Percentiles rank a stretch among this genome's conserved stretches.
phyloP scores from a whole-genome alignment of 53 echinoderm and acorn worm species.

The Astropecten irregularis region DNA sequence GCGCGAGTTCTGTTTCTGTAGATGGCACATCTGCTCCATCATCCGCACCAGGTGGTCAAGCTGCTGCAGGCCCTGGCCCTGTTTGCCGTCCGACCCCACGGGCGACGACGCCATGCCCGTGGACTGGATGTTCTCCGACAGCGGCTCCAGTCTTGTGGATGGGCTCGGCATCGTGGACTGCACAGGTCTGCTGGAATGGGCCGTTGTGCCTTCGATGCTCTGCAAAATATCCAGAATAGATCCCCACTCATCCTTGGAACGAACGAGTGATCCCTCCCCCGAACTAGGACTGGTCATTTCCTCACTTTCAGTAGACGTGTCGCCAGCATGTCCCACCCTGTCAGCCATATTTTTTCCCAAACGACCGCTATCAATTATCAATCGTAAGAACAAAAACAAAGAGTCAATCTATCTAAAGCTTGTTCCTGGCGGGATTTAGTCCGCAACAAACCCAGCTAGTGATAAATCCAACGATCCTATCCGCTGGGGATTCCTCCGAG shows the following conservation, averaged over 20 bases:
- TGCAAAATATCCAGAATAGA: slow-evolving; percentile 87
- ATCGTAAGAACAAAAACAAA: neutral
- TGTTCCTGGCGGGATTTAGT: neutral
- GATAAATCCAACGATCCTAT: neutral
- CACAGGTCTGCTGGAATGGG: slow-evolving; percentile 42
- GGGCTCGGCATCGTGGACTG: slow-evolving; percentile 25
- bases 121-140: slow-evolving; percentile 88
- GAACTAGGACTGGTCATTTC: neutral
- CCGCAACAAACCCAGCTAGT: neutral
- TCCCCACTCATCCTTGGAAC: slow-evolving; percentile 83
- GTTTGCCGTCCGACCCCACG: slow-evolving; percentile 30
- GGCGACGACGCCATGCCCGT: slow-evolving; percentile 21
- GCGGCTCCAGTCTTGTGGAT: slow-evolving; percentile 69
- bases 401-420: too few relatives aligned
- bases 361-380: neutral
- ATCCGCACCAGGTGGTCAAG: slow-evolving; percentile 82
- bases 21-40: slow-evolving; percentile 97
- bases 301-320: neutral
- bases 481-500: neutral
- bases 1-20: slow-evolving; percentile 84
- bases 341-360: slow-evolving; percentile 29
- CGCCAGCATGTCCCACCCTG: neutral
- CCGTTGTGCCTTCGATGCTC: slow-evolving; percentile 82
- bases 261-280: slow-evolving; percentile 38
- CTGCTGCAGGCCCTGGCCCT: slow-evolving; percentile 93